These are phyloP conservation scores for Neuroscelio doddi DNA, from an alignment of 2,888 invertebrate species.

Conservation along the genomic window DNA sequence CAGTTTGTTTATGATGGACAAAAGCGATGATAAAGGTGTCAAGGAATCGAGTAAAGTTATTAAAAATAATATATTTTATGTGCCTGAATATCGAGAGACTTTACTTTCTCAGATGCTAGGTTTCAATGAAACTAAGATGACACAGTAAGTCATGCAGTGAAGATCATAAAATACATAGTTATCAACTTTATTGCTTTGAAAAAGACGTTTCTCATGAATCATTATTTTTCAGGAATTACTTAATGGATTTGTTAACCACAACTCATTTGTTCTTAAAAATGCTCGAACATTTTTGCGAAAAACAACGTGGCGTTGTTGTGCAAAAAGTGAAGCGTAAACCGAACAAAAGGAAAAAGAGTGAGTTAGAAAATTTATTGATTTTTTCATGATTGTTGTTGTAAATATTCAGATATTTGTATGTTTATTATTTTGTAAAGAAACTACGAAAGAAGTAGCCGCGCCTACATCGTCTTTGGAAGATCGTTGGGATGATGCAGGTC, in stretches of 20 bases:
- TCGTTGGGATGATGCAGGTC: conserved; percentile 79
- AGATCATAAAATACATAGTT: no score
- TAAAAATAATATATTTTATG: conserved; percentile 93
- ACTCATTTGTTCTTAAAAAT: conserved; percentile 93
- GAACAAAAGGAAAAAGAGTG: conserved; percentile 54
- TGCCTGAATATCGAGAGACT: conserved; percentile 94
- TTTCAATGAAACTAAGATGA: conserved; percentile 90
- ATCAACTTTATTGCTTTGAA: no score
- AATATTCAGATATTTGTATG: neutral
- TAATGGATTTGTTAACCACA: conserved; percentile 91
- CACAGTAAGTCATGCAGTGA: conserved; percentile 81
- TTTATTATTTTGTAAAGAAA: conserved; percentile 18
- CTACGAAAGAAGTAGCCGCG: conserved; percentile 38
- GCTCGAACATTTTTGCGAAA: conserved; percentile 78
- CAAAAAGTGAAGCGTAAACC: conserved; percentile 77
- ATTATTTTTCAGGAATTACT: conserved; percentile 79
- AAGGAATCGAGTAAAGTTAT: conserved; percentile 88
- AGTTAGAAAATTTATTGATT: no score
- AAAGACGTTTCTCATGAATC: no score
- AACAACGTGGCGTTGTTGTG: conserved; percentile 75
- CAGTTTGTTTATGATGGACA: conserved; percentile 88
- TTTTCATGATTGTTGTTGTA: no score
- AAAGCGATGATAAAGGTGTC: conserved; percentile 79
- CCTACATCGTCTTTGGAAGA: conserved; percentile 71
- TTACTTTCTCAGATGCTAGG: conserved; percentile 84